Base-by-base conservation (phyloP, 2,888 invertebrate species). In the Euzophera pinguis region DNA sequence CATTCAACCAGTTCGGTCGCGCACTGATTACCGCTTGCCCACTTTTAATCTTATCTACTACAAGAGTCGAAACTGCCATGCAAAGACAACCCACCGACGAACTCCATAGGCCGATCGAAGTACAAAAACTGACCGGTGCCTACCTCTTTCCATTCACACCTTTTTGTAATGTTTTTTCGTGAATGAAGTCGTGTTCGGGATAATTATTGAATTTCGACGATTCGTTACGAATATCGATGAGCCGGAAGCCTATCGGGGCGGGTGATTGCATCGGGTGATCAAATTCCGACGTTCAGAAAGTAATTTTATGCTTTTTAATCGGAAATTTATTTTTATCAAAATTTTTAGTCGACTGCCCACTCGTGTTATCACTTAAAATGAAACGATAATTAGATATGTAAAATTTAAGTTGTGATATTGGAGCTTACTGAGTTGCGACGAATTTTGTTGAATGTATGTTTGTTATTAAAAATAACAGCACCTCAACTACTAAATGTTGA, bases 171-270 rank as follows among this genome's bases (percentile, higher is more conserved):
- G 66, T 80, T 89, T 87, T 87, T 84, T 83, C 79, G 77, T 88
- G 86, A 89, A 88, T 88, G 89, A 86, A 89, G 86, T 90, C 89
- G 88, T 90, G 88, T 89, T 84, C 81, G 82, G 80, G 85, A 86
- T 90, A 89, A 90, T 90, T 88, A 90, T 89, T 88, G 82, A 90
- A 88, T 88, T 88, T 89, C 81, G 76, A 81, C 84, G 83, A 90
- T 90, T 90, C 89, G 90, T 81, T 84, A 86, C 90, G 90, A 90
- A 87, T 85, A 90, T 90, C 86, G 89, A 87, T 84, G 84, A 80
- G 84, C 85, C 87, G 90, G 89, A 89, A 88, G 88, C 86, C 79
- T 61, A 76, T 81, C 80, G 76, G 82, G 76, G 81, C 81, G 82
- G 79, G 76, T 78, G 83, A 85, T 84, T 83, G 83, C 81, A 67